Percentiles rank a stretch among this genome's conserved stretches.
phyloP scores from a whole-genome alignment of 2,113 vertebrate species.

The Todiramphus chloris region DNA sequence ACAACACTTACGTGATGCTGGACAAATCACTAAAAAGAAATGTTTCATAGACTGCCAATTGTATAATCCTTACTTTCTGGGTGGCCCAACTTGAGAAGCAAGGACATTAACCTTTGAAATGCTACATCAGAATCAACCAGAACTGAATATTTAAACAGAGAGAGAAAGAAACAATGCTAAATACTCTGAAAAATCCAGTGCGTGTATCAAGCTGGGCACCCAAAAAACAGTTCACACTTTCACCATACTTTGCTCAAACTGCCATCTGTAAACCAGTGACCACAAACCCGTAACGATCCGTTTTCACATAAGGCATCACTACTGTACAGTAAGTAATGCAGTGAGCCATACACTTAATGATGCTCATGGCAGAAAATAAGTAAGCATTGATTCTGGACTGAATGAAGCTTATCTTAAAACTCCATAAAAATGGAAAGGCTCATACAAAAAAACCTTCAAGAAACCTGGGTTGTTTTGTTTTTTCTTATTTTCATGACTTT shows the following conservation, averaged over 20 bases:
- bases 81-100: neutral
- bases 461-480: neutral
- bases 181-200: neutral
- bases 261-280: neutral
- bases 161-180: neutral
- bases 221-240: neutral
- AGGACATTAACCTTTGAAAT: neutral
- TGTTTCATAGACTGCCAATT: neutral
- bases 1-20: neutral
- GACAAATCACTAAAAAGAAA: neutral
- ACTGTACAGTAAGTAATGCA: neutral
- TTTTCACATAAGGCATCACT: neutral
- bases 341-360: neutral
- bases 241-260: neutral
- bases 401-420: neutral
- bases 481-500: neutral
- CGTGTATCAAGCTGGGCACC: neutral
- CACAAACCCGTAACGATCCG: neutral
- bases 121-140: neutral
- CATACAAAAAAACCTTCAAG: neutral
- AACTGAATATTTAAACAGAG: neutral
- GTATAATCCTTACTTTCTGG: neutral
- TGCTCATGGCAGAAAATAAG: neutral
- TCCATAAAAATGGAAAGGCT: neutral
- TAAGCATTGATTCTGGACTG: neutral